Evolutionary conservation across 2,113 vertebrate genomes (phyloP), one percentile per base, ranked within the genome.

Genomic region (Tragulus kanchil): DNA sequence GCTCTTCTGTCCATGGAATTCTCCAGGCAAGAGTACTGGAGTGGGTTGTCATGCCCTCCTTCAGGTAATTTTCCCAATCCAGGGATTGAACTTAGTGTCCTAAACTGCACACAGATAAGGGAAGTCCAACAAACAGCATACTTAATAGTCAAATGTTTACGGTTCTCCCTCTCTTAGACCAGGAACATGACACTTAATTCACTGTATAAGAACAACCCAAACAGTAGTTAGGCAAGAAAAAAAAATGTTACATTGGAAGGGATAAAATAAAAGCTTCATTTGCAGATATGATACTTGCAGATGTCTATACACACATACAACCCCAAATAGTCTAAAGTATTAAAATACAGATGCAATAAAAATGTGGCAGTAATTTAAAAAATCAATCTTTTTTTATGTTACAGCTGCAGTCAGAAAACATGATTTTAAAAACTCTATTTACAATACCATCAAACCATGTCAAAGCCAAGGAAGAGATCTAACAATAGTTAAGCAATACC

Each of bases 201-300:
- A 69, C 17, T 59, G 21, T n/a, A 69, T 23, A 48, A 14, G 25
- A 56, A 25, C 26, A 36, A 28, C 21, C 58, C 62, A 50, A 28
- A 42, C n/a, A 88, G 25, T 25, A 89, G 54, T 90, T 62, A 95
- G 62, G 59, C 14, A 93, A 82, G 75, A 77, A 91, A 54, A 79
- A 45, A 21, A n/a, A 89, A 83, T 25, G 1, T 6, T 73, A 93
- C 4, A 82, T 3, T n/a, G 28, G 10, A 89, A 89, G 71, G 54
- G 23, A 58, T 65, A 87, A 86, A 67, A 82, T 78, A 78, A 50
- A 96, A 75, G 15, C 8, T 86, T 93, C 75, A 90, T 67, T 23
- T 82, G 58, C 73, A 86, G 69, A 58, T 36, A 58, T 71, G 36
- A 93, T 26, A 85, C 25, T 79, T 16, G 14, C 65, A 94, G 45